phyloP scores from a whole-genome alignment of 2,888 invertebrate species.

The Chironomus tentans region DNA sequence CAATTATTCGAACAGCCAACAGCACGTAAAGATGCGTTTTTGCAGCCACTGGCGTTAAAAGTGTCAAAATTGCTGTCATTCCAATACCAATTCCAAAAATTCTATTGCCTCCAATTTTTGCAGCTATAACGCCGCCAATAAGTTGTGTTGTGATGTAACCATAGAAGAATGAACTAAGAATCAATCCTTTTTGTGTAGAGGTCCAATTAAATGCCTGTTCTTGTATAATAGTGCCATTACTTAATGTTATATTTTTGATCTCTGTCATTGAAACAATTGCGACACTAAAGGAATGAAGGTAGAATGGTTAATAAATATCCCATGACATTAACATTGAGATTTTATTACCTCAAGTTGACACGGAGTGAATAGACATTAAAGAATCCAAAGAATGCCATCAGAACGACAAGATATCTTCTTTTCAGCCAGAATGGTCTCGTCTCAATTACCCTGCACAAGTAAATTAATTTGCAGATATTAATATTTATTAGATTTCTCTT shows the following conservation, averaged over 20 bases:
- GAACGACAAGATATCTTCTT: constrained; percentile 62
- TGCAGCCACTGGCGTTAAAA: constrained; percentile 71
- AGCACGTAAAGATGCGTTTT: constrained; percentile 60
- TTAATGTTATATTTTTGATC: constrained; percentile 50
- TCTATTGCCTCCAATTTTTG: constrained; percentile 75
- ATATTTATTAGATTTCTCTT: too few relatives aligned
- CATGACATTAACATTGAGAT: background rate
- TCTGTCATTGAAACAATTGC: constrained; percentile 91
- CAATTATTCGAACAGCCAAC: constrained; percentile 61
- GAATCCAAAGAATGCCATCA: constrained; percentile 74
- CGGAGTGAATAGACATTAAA: constrained; percentile 74
- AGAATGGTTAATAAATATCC: background rate
- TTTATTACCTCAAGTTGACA: constrained; percentile 55
- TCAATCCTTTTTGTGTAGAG: constrained; percentile 62
- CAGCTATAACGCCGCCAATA: constrained; percentile 74
- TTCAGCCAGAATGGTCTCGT: constrained; percentile 54
- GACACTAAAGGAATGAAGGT: constrained; percentile 48
- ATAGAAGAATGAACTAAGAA: constrained; percentile 82
- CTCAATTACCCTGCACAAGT: background rate
- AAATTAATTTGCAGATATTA: background rate
- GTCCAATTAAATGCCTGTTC: constrained; percentile 75
- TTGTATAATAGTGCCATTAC: constrained; percentile 54
- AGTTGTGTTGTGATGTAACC: constrained; percentile 79
- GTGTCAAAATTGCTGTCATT: constrained; percentile 65
- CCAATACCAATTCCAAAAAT: constrained; percentile 70